phyloP scores from a whole-genome alignment of 2,888 invertebrate species.

The Plemyria rubiginata region DNA sequence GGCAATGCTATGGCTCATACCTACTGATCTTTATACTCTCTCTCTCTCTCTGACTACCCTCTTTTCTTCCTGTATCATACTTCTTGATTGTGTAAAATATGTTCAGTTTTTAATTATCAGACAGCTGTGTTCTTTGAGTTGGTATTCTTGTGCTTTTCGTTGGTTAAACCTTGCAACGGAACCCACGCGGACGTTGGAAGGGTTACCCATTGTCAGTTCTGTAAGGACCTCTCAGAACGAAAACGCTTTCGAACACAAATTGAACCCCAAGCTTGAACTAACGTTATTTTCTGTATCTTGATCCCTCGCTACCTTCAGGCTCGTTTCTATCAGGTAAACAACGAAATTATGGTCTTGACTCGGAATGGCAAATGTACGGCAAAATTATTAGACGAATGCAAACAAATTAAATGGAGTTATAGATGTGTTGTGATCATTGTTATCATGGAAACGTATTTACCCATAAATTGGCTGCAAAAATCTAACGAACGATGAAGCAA shows the following conservation, averaged over 20 bases:
- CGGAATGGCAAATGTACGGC: slow-evolving; percentile 83
- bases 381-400: slow-evolving; percentile 81
- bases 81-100: slow-evolving; percentile 45
- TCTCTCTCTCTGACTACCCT: slow-evolving; percentile 52
- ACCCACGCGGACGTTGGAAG: slow-evolving; percentile 24
- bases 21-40: slow-evolving; percentile 48
- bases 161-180: slow-evolving; percentile 38
- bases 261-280: slow-evolving; percentile 75
- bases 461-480: slow-evolving; percentile 74
- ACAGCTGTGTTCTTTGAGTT: slow-evolving; percentile 49
- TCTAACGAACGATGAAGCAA: slow-evolving; percentile 44
- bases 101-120: slow-evolving; percentile 41
- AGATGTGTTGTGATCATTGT: slow-evolving; percentile 77
- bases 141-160: slow-evolving; percentile 33
- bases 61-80: slow-evolving; percentile 52
- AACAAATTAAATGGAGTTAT: slow-evolving; percentile 59
- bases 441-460: slow-evolving; percentile 61
- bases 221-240: slow-evolving; percentile 33
- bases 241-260: slow-evolving; percentile 50
- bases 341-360: slow-evolving; percentile 75
- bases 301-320: slow-evolving; percentile 91
- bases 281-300: slow-evolving; percentile 83
- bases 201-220: slow-evolving; percentile 28
- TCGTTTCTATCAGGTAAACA: slow-evolving; percentile 95
- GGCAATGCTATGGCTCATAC: slow-evolving; percentile 80